These are phyloP conservation scores for Drosophila littoralis DNA, from an alignment of 1,140 invertebrate species.

Conservation along the genomic window DNA sequence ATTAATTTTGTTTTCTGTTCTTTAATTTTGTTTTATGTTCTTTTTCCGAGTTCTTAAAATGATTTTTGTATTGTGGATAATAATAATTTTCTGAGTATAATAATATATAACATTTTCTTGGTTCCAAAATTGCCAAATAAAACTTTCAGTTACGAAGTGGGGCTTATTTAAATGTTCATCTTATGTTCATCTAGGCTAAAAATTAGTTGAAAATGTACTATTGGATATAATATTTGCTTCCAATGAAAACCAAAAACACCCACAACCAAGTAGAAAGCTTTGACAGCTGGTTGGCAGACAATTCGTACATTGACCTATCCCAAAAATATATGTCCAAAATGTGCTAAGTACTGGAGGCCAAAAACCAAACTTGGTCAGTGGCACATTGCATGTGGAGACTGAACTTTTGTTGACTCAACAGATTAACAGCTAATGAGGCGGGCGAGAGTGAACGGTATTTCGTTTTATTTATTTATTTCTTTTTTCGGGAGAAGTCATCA, in stretches of 20 bases:
- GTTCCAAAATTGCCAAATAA: too few relatives aligned
- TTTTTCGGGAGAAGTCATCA: conserved; percentile 26
- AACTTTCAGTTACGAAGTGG: too few relatives aligned
- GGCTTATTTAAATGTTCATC: too few relatives aligned
- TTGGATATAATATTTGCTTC: not conserved
- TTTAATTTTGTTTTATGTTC: too few relatives aligned
- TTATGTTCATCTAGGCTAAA: too few relatives aligned
- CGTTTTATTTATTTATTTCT: conserved; percentile 28
- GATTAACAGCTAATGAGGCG: conserved; percentile 70
- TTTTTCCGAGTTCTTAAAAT: not conserved
- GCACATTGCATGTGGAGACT: conserved; percentile 41
- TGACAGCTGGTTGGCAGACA: not conserved
- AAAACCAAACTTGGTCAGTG: conserved; percentile 65
- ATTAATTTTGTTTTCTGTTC: too few relatives aligned
- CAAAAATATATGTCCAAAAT: conserved; percentile 49
- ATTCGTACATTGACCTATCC: conserved; percentile 65
- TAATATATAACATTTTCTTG: too few relatives aligned
- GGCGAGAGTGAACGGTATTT: conserved; percentile 32
- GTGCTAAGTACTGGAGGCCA: conserved; percentile 57
- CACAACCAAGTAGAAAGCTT: conserved; percentile 18
- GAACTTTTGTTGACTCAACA: conserved; percentile 69
- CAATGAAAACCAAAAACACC: not conserved
- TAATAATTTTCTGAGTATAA: not conserved
- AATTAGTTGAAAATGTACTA: not conserved
- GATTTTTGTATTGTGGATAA: not conserved